Evolutionary conservation across 2,113 vertebrate species (phyloP).

Genomic region (Cinclus mexicanus): DNA sequence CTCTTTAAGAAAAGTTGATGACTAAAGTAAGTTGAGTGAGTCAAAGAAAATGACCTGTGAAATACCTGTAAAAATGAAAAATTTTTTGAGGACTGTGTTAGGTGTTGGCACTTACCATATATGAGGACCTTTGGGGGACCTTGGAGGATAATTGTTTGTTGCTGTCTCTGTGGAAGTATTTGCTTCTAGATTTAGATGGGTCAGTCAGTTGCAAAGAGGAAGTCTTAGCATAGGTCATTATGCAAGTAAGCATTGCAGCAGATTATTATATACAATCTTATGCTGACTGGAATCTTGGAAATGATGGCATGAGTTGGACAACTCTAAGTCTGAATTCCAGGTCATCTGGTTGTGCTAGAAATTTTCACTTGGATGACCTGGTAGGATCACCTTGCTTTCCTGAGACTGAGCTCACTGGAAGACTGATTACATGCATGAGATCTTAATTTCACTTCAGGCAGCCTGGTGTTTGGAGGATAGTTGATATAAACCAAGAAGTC

Average conservation of each 20-base stretch:
- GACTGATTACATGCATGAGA: not conserved
- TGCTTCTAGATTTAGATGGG: not conserved
- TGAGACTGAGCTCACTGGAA: not conserved
- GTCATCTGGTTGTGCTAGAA: not conserved
- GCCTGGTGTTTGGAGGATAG: not conserved
- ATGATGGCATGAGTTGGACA: not conserved
- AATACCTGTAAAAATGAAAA: not conserved
- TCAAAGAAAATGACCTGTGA: not conserved
- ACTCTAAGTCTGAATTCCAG: not conserved
- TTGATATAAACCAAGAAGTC: not conserved
- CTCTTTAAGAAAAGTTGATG: not conserved
- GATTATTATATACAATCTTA: not conserved
- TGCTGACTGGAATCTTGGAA: not conserved
- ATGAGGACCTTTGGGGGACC: not conserved
- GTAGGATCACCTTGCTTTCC: not conserved
- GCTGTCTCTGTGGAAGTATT: not conserved
- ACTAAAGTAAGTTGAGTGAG: not conserved
- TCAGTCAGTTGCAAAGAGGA: not conserved
- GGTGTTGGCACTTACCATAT: rapidly evolving
- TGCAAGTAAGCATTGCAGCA: not conserved
- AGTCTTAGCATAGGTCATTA: not conserved
- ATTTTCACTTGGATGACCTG: not conserved
- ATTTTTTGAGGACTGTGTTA: not conserved
- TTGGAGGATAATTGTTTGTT: not conserved
- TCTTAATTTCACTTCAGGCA: not conserved